These are phyloP conservation scores for Hyposoter didymator DNA, from an alignment of 2,888 invertebrate species.

Conservation along the genomic window DNA sequence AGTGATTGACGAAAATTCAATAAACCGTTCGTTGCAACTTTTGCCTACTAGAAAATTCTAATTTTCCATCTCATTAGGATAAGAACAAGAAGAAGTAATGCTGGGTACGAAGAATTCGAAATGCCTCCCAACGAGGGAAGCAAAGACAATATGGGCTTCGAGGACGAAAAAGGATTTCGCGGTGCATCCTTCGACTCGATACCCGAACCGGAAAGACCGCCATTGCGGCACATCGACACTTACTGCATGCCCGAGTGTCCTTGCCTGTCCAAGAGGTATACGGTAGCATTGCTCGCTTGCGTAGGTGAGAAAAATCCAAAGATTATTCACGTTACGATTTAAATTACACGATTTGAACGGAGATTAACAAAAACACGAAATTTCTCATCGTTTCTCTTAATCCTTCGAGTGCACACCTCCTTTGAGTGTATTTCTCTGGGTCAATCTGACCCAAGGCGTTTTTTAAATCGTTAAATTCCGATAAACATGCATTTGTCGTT, in stretches of 20 bases:
- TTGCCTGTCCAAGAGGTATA: constrained; percentile 94
- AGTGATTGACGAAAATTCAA: background rate
- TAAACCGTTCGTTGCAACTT: background rate
- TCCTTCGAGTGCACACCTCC: too few relatives aligned
- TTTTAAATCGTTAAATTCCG: too few relatives aligned
- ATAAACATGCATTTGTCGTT: too few relatives aligned
- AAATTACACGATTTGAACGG: too few relatives aligned
- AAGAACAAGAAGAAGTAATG: constrained; percentile 72
- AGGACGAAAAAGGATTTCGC: constrained; percentile 79
- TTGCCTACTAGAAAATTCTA: background rate
- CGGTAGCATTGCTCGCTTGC: constrained; percentile 94
- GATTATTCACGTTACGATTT: background rate
- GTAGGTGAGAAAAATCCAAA: constrained; percentile 85
- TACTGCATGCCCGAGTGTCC: constrained; percentile 95
- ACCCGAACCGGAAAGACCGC: constrained; percentile 93
- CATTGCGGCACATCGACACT: constrained; percentile 94
- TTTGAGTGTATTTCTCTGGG: too few relatives aligned
- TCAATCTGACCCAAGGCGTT: too few relatives aligned
- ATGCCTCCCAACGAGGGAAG: constrained; percentile 81
- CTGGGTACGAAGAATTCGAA: constrained; percentile 85
- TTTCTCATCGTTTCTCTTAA: too few relatives aligned
- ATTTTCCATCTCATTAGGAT: constrained; percentile 36
- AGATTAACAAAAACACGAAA: too few relatives aligned
- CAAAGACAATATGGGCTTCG: constrained; percentile 84
- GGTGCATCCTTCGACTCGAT: constrained; percentile 87